phyloP scores from a whole-genome alignment of 2,113 vertebrate species.

The Murina feae region DNA sequence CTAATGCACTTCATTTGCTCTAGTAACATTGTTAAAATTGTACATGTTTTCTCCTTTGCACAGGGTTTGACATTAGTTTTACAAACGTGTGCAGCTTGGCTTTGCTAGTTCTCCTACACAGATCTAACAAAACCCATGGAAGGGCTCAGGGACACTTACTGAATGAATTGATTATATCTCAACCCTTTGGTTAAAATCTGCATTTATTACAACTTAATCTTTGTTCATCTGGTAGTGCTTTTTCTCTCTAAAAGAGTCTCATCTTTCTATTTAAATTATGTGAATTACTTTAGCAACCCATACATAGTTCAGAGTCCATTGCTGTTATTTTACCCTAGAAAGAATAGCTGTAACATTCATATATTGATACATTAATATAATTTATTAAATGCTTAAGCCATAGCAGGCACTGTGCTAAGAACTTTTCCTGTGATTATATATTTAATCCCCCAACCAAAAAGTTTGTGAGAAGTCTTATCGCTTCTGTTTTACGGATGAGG shows the following conservation, averaged over 20 bases:
- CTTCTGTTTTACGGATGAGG: not conserved
- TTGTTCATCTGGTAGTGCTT: not conserved
- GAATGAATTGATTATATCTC: not conserved
- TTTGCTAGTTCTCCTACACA: not conserved
- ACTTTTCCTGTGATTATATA: not conserved
- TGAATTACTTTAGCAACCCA: not conserved
- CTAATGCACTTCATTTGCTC: not conserved
- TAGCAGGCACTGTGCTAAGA: not conserved
- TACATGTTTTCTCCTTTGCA: not conserved
- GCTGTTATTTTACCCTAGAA: conserved; percentile 13
- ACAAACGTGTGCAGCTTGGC: not conserved
- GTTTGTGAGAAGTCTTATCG: not conserved
- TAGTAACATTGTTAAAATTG: not conserved
- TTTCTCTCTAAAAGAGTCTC: conserved; percentile 29
- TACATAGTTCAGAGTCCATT: not conserved
- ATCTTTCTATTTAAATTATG: conserved; percentile 36
- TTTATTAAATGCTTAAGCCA: conserved; percentile 15
- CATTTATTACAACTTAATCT: conserved; percentile 36
- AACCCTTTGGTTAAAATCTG: conserved; percentile 24
- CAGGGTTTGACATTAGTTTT: conserved; percentile 3
- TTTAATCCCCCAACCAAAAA: not conserved
- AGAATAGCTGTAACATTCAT: not conserved
- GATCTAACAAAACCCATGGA: not conserved
- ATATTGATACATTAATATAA: not conserved
- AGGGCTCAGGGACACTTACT: not conserved